phyloP scores from a whole-genome alignment of 2,797 vertebrate genomes.

The Galago senegalensis region DNA sequence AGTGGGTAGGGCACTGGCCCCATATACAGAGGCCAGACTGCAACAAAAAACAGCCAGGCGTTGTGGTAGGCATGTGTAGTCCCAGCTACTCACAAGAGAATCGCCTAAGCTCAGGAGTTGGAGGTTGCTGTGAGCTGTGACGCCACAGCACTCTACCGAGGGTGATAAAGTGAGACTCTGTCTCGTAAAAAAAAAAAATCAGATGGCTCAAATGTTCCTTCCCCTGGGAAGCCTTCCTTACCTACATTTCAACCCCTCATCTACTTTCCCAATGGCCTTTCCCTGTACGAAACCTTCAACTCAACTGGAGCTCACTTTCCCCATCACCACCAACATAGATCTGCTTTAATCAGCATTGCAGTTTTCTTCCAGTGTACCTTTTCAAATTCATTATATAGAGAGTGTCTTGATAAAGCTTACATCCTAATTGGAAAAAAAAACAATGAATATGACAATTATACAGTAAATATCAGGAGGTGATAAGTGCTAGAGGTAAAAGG shows the following conservation, averaged over 20 bases:
- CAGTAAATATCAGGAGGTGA: constrained; percentile 33
- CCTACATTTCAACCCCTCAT: constrained; percentile 54
- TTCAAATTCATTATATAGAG: constrained; percentile 57
- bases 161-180: too few species aligned
- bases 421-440: constrained; percentile 30
- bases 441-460: constrained; percentile 18
- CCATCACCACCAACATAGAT: constrained; percentile 39
- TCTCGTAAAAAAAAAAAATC: neutral
- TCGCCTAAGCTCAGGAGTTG: too few species aligned
- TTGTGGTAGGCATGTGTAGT: too few species aligned
- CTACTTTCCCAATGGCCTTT: neutral
- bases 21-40: too few species aligned
- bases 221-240: constrained; percentile 19
- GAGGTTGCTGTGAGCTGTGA: too few species aligned
- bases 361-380: constrained; percentile 23
- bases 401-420: constrained; percentile 30
- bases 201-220: constrained; percentile 48
- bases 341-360: constrained; percentile 48
- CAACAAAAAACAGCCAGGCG: too few species aligned
- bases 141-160: too few species aligned
- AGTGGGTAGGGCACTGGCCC: too few species aligned
- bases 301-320: constrained; percentile 26
- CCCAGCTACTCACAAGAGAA: too few species aligned
- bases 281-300: constrained; percentile 41
- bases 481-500: neutral